Percentiles rank a stretch among this genome's conserved stretches.
Evolutionary conservation across 2,888 invertebrate species (phyloP).

Genomic region (Resseliella maxima): DNA sequence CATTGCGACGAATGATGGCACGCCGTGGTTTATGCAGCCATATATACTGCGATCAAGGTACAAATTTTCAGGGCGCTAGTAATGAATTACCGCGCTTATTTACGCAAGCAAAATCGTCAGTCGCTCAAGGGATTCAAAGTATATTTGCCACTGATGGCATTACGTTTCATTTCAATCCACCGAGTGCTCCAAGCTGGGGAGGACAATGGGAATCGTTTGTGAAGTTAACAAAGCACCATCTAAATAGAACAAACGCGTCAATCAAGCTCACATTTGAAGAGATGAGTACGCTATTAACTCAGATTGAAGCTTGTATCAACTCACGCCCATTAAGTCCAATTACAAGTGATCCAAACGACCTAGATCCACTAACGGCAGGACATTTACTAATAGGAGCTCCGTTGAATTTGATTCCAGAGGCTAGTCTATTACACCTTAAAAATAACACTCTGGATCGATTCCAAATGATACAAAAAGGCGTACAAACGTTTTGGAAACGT

Average conservation of each 20-base stretch:
- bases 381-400: slow-evolving; percentile 61
- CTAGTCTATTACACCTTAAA: background rate
- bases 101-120: background rate
- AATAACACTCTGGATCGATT: background rate
- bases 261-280: background rate
- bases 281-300: slow-evolving; percentile 57
- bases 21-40: slow-evolving; percentile 60
- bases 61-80: slow-evolving; percentile 62
- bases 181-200: background rate
- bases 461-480: background rate
- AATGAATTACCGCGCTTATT: background rate
- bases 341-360: slow-evolving; percentile 59
- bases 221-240: slow-evolving; percentile 58
- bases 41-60: slow-evolving; percentile 62
- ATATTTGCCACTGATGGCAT: background rate
- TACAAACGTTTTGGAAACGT: slow-evolving; percentile 56
- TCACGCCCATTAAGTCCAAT: slow-evolving; percentile 59
- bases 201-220: slow-evolving; percentile 29
- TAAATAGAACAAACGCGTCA: background rate
- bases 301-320: slow-evolving; percentile 60
- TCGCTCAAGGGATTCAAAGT: background rate
- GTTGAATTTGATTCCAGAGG: background rate
- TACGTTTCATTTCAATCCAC: background rate
- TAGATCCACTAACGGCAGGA: slow-evolving; percentile 60
- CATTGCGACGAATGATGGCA: slow-evolving; percentile 61